Evolutionary conservation across 2,797 vertebrate genomes (phyloP), one percentile per base, ranked within the genome.

Genomic region (Micropoecilia bifurca): DNA sequence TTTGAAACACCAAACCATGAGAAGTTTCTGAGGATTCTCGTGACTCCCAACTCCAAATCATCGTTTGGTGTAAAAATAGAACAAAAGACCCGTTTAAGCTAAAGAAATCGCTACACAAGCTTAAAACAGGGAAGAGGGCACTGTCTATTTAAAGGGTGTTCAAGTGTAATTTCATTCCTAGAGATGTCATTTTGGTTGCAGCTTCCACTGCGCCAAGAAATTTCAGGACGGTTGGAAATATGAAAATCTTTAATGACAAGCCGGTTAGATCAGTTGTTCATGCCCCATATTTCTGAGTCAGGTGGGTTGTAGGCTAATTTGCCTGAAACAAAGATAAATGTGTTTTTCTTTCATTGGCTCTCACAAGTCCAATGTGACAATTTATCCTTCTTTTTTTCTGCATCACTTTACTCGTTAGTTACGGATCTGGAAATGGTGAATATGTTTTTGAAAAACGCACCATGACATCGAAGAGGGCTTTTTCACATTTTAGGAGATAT

Each of bases 221-320:
- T 71, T 45, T 45, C 43, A 16, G 25, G 41, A 7, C 14, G 68
- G 25, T 71, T n/a, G 22, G 10, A 25, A n/a, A 45, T 45, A 30
- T 68, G 41, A 71, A 45, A 28, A 71, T n/a, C 13, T 71, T 6
- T 71, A 5, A 43, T 6, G 20, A 43, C 36, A 69, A 69, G 33
- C 20, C 2, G 4, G 39, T 69, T 22, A 16, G 25, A 16, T 71
- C 25, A 46, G 5, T 41, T 71, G 41, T 57, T 30, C 12, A 30
- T 74, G 10, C 28, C 43, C 1, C 50, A 4, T 76, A 82, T 71
- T n/a, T 20, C 22, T 75, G 80, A 88, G 79, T 85, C 78, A 86
- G 79, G 81, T 82, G 83, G 69, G 83, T 63, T 48, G 45, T 46
- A 43, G 59, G 50, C 75, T 50, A 82, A 71, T 82, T 71, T 74